Percentiles rank a stretch among this genome's conserved stretches.
phyloP scores from a whole-genome alignment of 1,140 invertebrate genomes.

The Diorhabda carinulata region DNA sequence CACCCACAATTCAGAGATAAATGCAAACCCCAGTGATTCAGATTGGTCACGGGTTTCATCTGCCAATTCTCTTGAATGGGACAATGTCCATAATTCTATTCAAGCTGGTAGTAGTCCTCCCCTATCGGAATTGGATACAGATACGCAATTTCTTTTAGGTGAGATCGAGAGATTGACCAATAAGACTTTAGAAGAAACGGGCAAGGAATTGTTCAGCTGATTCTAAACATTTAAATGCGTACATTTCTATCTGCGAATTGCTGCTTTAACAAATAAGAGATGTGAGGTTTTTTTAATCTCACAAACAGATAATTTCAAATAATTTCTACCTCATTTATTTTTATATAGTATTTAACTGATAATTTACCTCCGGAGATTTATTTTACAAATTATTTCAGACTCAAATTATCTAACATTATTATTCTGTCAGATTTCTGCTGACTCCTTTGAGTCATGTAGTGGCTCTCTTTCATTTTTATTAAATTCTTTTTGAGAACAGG shows the following conservation, averaged over 20 bases:
- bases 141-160: conserved; percentile 53
- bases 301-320: no score
- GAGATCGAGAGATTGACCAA: conserved; percentile 55
- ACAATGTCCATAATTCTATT: conserved; percentile 50
- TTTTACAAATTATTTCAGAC: no score
- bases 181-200: conserved; percentile 53
- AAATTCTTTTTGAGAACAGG: no score
- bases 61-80: conserved; percentile 57
- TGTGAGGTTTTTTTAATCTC: no score
- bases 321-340: no score
- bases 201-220: conserved; percentile 43
- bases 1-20: conserved; percentile 19
- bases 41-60: conserved; percentile 54
- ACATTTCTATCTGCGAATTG: not conserved
- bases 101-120: conserved; percentile 34
- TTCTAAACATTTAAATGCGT: conserved; percentile 17
- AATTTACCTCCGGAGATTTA: no score
- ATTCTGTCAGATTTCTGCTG: no score
- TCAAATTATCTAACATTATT: no score
- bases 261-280: not conserved
- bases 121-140: conserved; percentile 47
- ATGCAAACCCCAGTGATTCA: conserved; percentile 37
- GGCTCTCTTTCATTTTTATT: no score
- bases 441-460: no score
- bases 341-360: no score